Conservation (phyloP, 2,888 invertebrate species). For the Callyntrura sp. region DNA sequence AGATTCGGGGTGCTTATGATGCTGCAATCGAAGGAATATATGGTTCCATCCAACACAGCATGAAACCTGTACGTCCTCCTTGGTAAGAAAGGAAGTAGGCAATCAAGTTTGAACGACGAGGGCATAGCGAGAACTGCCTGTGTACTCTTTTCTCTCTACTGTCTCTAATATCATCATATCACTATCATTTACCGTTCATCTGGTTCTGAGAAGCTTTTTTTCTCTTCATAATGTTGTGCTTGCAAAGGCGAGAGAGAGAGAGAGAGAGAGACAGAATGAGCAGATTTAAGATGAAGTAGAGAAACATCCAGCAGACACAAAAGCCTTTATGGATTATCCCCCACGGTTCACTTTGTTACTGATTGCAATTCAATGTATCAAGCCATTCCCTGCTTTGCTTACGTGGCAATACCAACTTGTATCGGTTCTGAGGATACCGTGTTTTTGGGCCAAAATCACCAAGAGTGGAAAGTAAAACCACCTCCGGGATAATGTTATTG, state of each 20-base stretch:
- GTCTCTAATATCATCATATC: slow-evolving; percentile 49
- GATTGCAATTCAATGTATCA: slow-evolving; percentile 51
- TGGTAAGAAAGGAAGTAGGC: slow-evolving; percentile 48
- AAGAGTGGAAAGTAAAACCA: background rate
- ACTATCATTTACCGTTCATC: slow-evolving; percentile 56
- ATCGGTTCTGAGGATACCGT: too few relatives aligned
- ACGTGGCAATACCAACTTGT: background rate
- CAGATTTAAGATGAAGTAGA: slow-evolving; percentile 45
- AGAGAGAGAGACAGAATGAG: slow-evolving; percentile 47
- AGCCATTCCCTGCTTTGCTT: background rate
- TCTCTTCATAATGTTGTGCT: slow-evolving; percentile 33
- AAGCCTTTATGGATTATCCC: slow-evolving; percentile 48
- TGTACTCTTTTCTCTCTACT: slow-evolving; percentile 30
- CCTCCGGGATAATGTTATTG: slow-evolving; percentile 14
- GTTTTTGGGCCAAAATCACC: too few relatives aligned
- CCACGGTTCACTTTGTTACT: slow-evolving; percentile 51
- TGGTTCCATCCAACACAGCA: slow-evolving; percentile 21
- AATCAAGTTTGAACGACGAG: slow-evolving; percentile 56
- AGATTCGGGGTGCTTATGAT: slow-evolving; percentile 32
- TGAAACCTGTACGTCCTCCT: slow-evolving; percentile 44
- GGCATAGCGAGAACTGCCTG: background rate
- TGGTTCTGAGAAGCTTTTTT: slow-evolving; percentile 22
- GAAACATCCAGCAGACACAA: slow-evolving; percentile 38
- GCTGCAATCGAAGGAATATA: background rate
- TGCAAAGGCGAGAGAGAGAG: too few relatives aligned